A percentile compares a stretch with the other conserved stretches of the same genome.
Conservation (phyloP, 2,888 invertebrate genomes). For the Pristionchus exspectatus region DNA sequence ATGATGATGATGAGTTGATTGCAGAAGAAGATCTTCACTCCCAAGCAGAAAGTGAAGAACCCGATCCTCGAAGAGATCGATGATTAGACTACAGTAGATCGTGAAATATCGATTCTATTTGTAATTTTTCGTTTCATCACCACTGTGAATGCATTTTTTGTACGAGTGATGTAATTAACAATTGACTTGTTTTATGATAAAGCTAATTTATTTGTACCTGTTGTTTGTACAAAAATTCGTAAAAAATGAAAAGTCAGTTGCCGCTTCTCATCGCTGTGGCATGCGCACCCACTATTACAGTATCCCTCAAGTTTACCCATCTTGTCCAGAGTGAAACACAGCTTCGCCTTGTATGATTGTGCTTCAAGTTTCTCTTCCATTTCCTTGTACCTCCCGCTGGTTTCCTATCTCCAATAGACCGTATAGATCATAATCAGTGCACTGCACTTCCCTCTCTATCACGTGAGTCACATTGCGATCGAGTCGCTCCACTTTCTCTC, state of each 20-base stretch:
- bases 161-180: background rate
- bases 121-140: background rate
- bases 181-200: constrained; percentile 22
- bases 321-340: background rate
- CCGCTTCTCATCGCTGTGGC: background rate
- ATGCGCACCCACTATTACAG: background rate
- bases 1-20: background rate
- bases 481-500: background rate
- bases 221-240: background rate
- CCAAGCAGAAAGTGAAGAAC: background rate
- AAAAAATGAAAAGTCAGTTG: background rate
- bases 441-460: constrained; percentile 8
- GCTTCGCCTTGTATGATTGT: background rate
- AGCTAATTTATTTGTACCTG: constrained; percentile 8
- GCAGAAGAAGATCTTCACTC: constrained; percentile 48
- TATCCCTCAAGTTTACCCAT: background rate
- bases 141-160: constrained; percentile 1
- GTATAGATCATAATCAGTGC: background rate
- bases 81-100: background rate
- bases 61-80: background rate
- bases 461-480: constrained; percentile 14
- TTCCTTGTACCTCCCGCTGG: background rate
- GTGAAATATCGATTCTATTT: background rate
- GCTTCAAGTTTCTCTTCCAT: background rate
- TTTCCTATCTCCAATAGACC: background rate